A percentile compares a stretch with the other conserved stretches of the same genome.
phyloP scores from a whole-genome alignment of 2,888 invertebrate species.

The Aspidapion aeneum region DNA sequence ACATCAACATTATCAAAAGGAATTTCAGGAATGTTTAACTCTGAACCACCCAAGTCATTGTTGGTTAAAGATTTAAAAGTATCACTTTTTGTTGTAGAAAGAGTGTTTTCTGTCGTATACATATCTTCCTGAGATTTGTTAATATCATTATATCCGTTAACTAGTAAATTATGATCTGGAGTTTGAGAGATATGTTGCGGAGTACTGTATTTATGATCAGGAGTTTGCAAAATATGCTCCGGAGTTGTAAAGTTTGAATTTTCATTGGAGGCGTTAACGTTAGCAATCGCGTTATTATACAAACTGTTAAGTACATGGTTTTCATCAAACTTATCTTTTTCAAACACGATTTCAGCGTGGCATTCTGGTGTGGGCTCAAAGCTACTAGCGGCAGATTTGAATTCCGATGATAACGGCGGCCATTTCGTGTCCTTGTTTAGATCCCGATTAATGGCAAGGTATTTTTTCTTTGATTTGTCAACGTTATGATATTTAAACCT shows the following conservation, averaged over 20 bases:
- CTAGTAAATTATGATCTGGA: conserved; percentile 6
- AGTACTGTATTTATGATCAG: conserved; percentile 4
- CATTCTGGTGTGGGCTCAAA: conserved; percentile 44
- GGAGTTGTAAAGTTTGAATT: conserved; percentile 24
- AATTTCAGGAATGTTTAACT: conserved; percentile 37
- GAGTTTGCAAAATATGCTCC: conserved; percentile 18
- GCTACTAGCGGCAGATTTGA: conserved; percentile 45
- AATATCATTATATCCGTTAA: conserved; percentile 20
- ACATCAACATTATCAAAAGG: conserved; percentile 32
- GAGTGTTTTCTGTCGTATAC: conserved; percentile 30
- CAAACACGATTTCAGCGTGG: conserved; percentile 52
- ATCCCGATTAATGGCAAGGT: conserved; percentile 60
- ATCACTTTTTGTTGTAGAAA: conserved; percentile 30
- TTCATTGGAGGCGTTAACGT: conserved; percentile 14
- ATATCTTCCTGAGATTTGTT: conserved; percentile 33
- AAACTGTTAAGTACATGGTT: conserved; percentile 51
- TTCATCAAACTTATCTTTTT: conserved; percentile 50
- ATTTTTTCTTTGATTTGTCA: conserved; percentile 59
- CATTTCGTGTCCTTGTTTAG: conserved; percentile 57
- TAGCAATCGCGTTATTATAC: conserved; percentile 35
- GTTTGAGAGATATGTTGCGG: background rate
- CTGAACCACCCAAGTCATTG: conserved; percentile 37
- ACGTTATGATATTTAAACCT: conserved; percentile 54
- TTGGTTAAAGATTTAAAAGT: conserved; percentile 38
- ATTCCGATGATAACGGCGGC: conserved; percentile 57